phyloP scores from a whole-genome alignment of 1,140 invertebrate genomes.

The Mya arenaria region DNA sequence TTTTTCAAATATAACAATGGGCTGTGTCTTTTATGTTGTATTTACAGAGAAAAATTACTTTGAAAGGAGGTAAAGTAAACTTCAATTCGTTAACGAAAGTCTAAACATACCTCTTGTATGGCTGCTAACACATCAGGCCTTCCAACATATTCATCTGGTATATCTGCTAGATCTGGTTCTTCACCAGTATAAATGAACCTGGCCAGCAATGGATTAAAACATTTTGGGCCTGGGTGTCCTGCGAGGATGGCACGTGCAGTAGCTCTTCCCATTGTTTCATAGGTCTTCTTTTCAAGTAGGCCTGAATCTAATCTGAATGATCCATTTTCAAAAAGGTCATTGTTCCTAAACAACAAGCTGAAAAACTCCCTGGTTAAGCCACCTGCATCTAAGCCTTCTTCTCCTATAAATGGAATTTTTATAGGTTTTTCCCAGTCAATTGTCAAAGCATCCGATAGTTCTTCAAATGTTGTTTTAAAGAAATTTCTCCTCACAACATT shows the following conservation, averaged over 20 bases:
- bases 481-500: conserved; percentile 34
- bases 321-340: conserved; percentile 19
- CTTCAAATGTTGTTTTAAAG: conserved; percentile 23
- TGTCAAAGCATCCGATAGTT: conserved; percentile 14
- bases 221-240: conserved; percentile 19
- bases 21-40: too few species aligned
- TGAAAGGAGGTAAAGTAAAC: too few species aligned
- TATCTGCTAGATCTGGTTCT: background rate
- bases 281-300: conserved; percentile 14
- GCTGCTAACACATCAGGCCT: conserved; percentile 1
- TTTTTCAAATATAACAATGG: too few species aligned
- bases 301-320: background rate
- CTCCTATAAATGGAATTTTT: conserved; percentile 26
- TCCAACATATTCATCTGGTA: background rate
- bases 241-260: background rate
- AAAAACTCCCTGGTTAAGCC: conserved; percentile 41
- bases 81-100: too few species aligned
- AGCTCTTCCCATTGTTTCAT: conserved; percentile 4
- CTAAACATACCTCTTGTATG: conserved; percentile 6
- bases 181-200: background rate
- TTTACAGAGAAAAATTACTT: too few species aligned
- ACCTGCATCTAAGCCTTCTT: conserved; percentile 36
- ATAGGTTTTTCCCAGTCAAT: conserved; percentile 14
- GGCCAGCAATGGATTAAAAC: background rate
- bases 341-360: conserved; percentile 15